Percentiles rank a stretch among this genome's conserved stretches.
These are phyloP conservation scores for Astreopora myriophthalma DNA, from an alignment of 64 coral and sea anemone species.

Conservation along the genomic window DNA sequence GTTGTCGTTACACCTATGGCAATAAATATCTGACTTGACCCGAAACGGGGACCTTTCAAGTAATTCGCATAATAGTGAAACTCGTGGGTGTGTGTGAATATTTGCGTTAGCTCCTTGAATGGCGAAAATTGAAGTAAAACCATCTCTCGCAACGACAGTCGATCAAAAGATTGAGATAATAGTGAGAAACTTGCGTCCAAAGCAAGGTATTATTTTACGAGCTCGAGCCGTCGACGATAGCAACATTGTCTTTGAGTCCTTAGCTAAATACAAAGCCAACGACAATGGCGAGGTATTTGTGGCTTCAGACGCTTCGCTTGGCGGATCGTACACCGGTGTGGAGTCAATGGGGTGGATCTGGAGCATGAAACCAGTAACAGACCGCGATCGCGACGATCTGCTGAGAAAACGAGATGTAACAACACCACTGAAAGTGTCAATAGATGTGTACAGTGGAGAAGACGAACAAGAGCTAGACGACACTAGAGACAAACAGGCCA, in stretches of 20 bases:
- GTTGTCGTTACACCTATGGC: no score
- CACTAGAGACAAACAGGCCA: neutral
- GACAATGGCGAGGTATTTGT: constrained; percentile 27
- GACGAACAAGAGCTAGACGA: neutral
- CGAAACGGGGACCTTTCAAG: neutral
- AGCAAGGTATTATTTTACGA: neutral
- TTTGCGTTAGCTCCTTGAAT: no score
- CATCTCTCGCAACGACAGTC: neutral
- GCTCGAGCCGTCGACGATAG: constrained; percentile 31
- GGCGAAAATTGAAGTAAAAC: neutral
- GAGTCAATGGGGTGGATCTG: constrained; percentile 59
- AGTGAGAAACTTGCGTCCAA: constrained; percentile 6
- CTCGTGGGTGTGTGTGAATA: no score
- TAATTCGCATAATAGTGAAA: neutral
- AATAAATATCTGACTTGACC: no score
- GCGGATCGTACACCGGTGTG: constrained; percentile 43
- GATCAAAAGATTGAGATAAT: constrained; percentile 60
- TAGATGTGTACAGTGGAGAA: neutral
- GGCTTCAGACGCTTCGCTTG: constrained; percentile 8
- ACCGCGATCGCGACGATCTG: neutral
- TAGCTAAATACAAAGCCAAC: constrained; percentile 43
- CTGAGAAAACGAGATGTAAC: constrained; percentile 37
- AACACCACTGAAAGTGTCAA: neutral
- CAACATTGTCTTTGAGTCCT: constrained; percentile 11
- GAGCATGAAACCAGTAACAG: constrained; percentile 17